Evolutionary conservation across 2,113 vertebrate genomes (phyloP).

Genomic region (Pagrus major): DNA sequence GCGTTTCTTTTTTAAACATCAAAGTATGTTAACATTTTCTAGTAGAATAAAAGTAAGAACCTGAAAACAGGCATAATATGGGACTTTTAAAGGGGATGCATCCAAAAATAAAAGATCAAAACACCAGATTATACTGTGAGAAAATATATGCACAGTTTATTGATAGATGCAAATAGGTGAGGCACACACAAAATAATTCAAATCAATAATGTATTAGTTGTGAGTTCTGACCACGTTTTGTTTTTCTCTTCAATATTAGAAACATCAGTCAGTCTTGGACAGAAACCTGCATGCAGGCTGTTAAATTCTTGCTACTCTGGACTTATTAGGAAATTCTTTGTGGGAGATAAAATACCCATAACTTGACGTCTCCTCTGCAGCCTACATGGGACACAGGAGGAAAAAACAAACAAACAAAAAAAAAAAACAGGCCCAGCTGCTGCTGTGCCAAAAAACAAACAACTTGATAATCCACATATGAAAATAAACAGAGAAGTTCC

Average conservation of each 20-base stretch:
- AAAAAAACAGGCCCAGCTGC: slow-evolving; percentile 23
- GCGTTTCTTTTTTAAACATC: too few species aligned
- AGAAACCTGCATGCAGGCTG: slow-evolving; percentile 42
- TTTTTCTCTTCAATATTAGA: slow-evolving; percentile 20
- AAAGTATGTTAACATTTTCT: too few species aligned
- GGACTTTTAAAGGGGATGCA: too few species aligned
- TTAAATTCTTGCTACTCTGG: slow-evolving; percentile 15
- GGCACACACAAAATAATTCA: slow-evolving; percentile 60
- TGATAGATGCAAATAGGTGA: slow-evolving; percentile 73
- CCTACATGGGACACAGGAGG: background rate
- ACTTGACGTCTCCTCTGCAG: slow-evolving; percentile 32
- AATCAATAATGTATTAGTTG: slow-evolving; percentile 52
- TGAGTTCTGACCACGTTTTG: slow-evolving; percentile 42
- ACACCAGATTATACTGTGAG: slow-evolving; percentile 59
- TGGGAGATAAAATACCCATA: slow-evolving; percentile 28
- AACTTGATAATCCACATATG: slow-evolving; percentile 33
- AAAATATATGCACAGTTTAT: slow-evolving; percentile 86
- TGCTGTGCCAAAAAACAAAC: slow-evolving; percentile 38
- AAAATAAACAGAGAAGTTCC: slow-evolving; percentile 66
- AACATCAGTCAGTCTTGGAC: slow-evolving; percentile 25
- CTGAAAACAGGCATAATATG: too few species aligned
- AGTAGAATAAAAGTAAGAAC: too few species aligned
- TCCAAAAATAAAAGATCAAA: background rate
- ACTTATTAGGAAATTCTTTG: slow-evolving; percentile 13
- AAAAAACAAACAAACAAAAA: slow-evolving; percentile 23